Base-by-base conservation (phyloP, 2,113 vertebrate genomes). In the Oryzias javanicus region DNA sequence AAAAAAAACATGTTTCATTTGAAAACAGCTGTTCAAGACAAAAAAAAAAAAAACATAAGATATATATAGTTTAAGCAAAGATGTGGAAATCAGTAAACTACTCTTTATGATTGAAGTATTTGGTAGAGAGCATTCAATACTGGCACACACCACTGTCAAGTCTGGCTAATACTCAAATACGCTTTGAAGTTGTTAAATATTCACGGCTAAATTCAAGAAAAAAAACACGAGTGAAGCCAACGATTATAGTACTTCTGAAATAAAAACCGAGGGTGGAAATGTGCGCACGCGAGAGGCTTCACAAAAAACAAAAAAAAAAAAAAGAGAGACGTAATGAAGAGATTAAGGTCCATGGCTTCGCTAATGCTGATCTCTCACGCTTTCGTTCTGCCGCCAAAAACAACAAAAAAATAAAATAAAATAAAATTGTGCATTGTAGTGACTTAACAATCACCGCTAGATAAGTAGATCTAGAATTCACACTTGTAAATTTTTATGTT, bases 41-140 rank as follows among this genome's bases (percentile, higher is more conserved):
- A 56, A 61, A 47, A 63, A 10, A 74, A 52, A 63, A 44, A 73
- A 44, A 42, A 54, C 48, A 48, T 48, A 53, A 40, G 54, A 51
- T 59, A 60, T 51, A 61, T 69, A 70, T 73, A 70, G 55, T 78
- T 82, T 78, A 83, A 83, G 78, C 77, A 89, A 83, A 76, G 58
- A 82, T 78, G 66, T 89, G 89, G 89, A 92, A 91, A 89, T 90
- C 86, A 91, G 85, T 87, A 87, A 89, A 90, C 87, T 86, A 88
- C 80, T 83, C 49, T 76, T 79, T 70, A 57, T 80, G 84, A 89
- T 86, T 90, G 71, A 89, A 89, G 71, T 88, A 90, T 93, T 92
- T 92, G 92, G 91, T 92, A 91, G 84, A 91, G 85, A 89, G 74
- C 88, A 76, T 87, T 90, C 81, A 90, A 92, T 91, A 93, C 90